Evolutionary conservation across 2,797 vertebrate genomes (phyloP).

Genomic region (Masticophis lateralis): DNA sequence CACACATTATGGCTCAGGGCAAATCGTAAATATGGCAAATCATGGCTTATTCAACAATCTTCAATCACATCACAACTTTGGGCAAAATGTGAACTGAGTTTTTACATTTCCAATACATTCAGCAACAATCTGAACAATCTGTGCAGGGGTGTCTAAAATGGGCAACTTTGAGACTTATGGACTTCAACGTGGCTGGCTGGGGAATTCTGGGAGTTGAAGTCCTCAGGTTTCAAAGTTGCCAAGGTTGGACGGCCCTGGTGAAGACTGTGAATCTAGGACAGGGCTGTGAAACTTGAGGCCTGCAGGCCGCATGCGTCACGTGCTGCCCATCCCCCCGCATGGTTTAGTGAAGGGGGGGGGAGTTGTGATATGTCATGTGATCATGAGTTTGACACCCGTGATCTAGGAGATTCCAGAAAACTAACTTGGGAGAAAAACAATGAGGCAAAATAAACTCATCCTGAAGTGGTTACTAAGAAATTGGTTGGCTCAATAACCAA

Average conservation of each 20-base stretch:
- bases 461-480: neutral
- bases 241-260: neutral
- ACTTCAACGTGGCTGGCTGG: constrained; percentile 12
- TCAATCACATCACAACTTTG: neutral
- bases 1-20: neutral
- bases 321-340: no score
- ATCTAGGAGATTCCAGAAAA: neutral
- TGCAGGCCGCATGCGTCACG: accelerated
- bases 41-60: neutral
- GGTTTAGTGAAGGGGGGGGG: no score
- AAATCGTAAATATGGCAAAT: neutral
- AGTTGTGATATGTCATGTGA: no score
- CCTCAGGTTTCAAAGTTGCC: neutral
- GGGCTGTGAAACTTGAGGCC: no score
- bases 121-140: neutral
- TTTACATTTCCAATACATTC: neutral
- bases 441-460: neutral
- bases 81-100: neutral
- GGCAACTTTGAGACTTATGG: constrained; percentile 29
- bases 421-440: neutral
- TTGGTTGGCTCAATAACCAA: neutral
- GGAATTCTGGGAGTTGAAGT: constrained; percentile 29
- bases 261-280: neutral
- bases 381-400: neutral
- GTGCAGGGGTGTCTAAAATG: neutral